These are phyloP conservation scores for Synanceia verrucosa DNA, from an alignment of 2,797 vertebrate species.

Conservation along the genomic window DNA sequence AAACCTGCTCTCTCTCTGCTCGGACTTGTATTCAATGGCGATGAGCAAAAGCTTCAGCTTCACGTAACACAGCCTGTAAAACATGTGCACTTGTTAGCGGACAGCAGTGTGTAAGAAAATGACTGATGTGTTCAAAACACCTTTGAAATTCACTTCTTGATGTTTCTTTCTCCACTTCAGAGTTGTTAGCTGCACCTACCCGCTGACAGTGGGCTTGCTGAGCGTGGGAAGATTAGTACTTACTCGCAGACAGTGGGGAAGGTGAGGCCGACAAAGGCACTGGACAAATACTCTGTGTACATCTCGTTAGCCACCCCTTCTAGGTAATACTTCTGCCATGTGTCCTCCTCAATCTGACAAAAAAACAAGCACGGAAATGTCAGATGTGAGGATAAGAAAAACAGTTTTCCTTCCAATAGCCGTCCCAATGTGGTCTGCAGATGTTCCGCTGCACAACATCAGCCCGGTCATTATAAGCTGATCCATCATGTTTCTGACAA, in stretches of 20 bases:
- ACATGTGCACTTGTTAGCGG: slow-evolving; percentile 53
- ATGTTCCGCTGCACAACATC: slow-evolving; percentile 75
- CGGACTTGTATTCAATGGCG: slow-evolving; percentile 99
- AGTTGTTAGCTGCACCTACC: slow-evolving; percentile 38
- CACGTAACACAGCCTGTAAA: slow-evolving; percentile 95
- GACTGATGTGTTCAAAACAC: slow-evolving; percentile 9
- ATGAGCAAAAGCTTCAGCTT: slow-evolving; percentile 99
- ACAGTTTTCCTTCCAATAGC: slow-evolving; percentile 42
- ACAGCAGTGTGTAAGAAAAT: not conserved
- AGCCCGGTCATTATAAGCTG: slow-evolving; percentile 75
- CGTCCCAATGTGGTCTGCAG: slow-evolving; percentile 75
- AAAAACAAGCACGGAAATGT: slow-evolving; percentile 37
- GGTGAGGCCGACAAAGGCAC: slow-evolving; percentile 98
- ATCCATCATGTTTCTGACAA: slow-evolving; percentile 81
- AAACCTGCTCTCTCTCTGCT: slow-evolving; percentile 98
- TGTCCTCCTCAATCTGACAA: slow-evolving; percentile 97
- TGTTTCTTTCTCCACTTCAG: slow-evolving; percentile 2
- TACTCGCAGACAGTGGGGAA: slow-evolving; percentile 99
- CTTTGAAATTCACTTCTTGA: slow-evolving; percentile 1
- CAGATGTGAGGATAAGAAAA: slow-evolving; percentile 29
- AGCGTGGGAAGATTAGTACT: slow-evolving; percentile 75
- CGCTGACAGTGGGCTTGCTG: slow-evolving; percentile 32
- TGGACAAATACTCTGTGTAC: slow-evolving; percentile 99
- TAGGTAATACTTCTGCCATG: slow-evolving; percentile 99
- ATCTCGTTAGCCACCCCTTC: slow-evolving; percentile 99